Evolutionary conservation across 2,113 vertebrate genomes (phyloP).

Genomic region (Thinocorus orbignyianus): DNA sequence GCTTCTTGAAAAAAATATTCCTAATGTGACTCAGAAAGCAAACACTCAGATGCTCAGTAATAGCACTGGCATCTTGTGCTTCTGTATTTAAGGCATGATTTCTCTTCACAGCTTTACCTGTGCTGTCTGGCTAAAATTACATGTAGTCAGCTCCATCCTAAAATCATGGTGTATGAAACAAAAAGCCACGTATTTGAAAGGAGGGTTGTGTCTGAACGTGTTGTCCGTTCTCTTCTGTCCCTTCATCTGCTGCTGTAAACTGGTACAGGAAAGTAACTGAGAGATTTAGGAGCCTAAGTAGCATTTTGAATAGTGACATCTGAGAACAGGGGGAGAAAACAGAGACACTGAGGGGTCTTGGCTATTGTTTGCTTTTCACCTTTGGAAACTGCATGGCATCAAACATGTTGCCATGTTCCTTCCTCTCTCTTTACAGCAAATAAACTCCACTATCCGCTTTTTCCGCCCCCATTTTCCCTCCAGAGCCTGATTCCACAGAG

Average conservation of each 20-base stretch:
- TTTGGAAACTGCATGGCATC: fast-evolving
- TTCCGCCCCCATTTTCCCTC: neutral
- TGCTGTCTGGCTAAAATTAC: neutral
- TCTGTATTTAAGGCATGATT: neutral
- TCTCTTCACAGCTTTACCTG: neutral
- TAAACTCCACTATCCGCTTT: fast-evolving
- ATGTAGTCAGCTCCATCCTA: neutral
- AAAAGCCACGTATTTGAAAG: neutral
- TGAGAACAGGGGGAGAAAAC: neutral
- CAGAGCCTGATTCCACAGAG: neutral
- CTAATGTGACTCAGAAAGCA: neutral
- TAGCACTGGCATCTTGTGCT: neutral
- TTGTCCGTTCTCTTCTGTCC: neutral
- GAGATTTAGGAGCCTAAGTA: neutral
- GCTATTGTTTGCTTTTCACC: neutral
- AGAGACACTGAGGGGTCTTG: neutral
- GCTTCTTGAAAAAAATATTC: neutral
- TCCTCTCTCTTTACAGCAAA: neutral
- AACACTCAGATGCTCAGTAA: neutral
- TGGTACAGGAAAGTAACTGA: neutral
- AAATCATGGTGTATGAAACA: neutral
- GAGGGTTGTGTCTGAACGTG: neutral
- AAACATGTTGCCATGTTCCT: neutral
- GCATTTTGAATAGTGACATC: neutral
- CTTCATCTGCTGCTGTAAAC: neutral